Base-by-base conservation (phyloP, 2,113 vertebrate species). In the Sylvicapra grimmia region DNA sequence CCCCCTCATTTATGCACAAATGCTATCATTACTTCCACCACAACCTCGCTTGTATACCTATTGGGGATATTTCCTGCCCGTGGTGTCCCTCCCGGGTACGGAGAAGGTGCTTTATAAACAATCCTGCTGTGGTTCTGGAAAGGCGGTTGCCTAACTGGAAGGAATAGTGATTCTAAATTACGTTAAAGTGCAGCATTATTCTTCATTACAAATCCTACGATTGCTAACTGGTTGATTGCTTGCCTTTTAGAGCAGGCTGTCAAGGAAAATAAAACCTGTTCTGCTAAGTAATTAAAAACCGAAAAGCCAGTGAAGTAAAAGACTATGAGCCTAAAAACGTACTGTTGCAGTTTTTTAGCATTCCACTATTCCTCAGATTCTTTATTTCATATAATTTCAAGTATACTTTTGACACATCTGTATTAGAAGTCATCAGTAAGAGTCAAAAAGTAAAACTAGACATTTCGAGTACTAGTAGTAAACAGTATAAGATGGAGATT, bases 71-170 rank as follows among this genome's bases (percentile, higher is more conserved):
- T 61, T 87, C 31, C 36, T 75, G 56, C 54, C 47, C 47, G 84
- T 15, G 29, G 65, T 59, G 79, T 65, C 23, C 21, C 53, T 47
- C 65, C 87, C 49, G 27, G 47, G 18, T 18, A 23, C 6, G 8
- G 36, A 61, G 84, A 54, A 49, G 80, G 31, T 80, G 49, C 59
- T 82, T 89, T 36, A 8, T 19, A 84, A 80, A 47, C 56, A 63
- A 0, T n/a, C 31, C 54, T n/a, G 58, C 36, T n/a, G 40, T 33
- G 58, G 61, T 83, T 65, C 89, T 40, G 59, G 36, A 29, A 79
- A 59, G 58, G 47, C 47, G 86, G 16, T 95, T 96, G 54, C 56
- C 2, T 96, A 96, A 97, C 68, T 33, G 47, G 36, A 29, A 27
- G 15, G 54, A 65, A 12, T 47, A 27, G 40, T 54, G 79, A 27